Evolutionary conservation across 37 sponge, comb jelly and placozoan genomes (phyloP), one percentile per base, ranked within the genome.

Genomic region (Theonella swinhoei): DNA sequence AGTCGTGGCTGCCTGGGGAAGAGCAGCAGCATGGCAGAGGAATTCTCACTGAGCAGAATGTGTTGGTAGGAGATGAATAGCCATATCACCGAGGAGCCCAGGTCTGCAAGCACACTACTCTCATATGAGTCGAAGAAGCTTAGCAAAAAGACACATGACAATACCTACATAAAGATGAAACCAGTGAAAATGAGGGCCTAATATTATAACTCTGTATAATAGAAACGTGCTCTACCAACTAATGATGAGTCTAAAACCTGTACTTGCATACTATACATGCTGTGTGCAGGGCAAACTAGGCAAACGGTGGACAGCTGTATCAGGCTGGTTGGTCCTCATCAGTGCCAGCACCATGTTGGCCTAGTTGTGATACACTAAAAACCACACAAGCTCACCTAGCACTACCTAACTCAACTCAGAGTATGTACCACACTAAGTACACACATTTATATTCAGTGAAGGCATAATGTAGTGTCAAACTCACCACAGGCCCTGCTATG

Each of bases 11-110:
- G 11, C 7, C 39, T 60, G 31, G 82, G 82, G 19, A 70, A 40
- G 3, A 84, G 62, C 39, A 76, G 39, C 39, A 84, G 36, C 1
- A 76, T 9, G 1, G 69, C 77, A n/a, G 40, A 39, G 25, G 77
- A 76, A 68, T 76, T 29, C 4, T 64, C 11, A n/a, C 37, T 77
- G 35, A 35, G 37, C 38, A 75, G 42, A 34, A 84, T 76, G 38
- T 84, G 85, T 42, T 58, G 65, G 35, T 84, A 77, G 65, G 66
- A 63, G 20, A 84, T 39, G 68, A 84, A 76, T 28, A 84, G 58
- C 85, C 77, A 76, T 0, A 83, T 31, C 5, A 70, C 75, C 4
- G 68, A 1, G 8, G 69, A 64, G 4, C 85, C 85, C 42, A 62
- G 58, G 14, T 37, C 33, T n/a, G 7, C 33, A 5, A 84, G 43